Evolutionary conservation across 1,140 invertebrate species (phyloP), one percentile per base, ranked within the genome.

Genomic region (Drosophila yakuba): DNA sequence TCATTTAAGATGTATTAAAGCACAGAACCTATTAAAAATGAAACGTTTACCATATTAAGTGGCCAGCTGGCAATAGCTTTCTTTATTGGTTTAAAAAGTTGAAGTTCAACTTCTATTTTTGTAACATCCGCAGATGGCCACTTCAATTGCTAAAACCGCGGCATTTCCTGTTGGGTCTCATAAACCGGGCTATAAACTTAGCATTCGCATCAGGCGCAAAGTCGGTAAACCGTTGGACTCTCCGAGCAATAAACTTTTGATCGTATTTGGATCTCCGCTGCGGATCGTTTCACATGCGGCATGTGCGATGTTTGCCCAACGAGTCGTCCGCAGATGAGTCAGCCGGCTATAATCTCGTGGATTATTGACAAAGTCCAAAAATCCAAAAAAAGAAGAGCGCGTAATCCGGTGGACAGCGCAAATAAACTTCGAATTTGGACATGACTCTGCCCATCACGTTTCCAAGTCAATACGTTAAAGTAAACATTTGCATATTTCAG

Each of bases 301-400:
- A 84, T 84, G 80, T 84, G 81, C 67, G 50, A 51, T 85, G 80
- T 74, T 85, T 84, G 73, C 55, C 71, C 74, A 85, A 72, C 68
- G 35, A 78, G 67, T 52, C 20, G 44, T 47, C 63, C 63, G 35
- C 25, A 56, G 57, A 66, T 84, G 80, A 84, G 52, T 84, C 80
- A 84, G 66, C 35, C 55, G 45, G 43, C 62, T 36, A 25, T 51
- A 68, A 66, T 66, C 47, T 20, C 20, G 4, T 54, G 61, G 32
- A 59, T 66, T 74, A 55, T 64, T 76, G 55, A 62, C 80, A 77
- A 61, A 80, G 38, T 76, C 73, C 81, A 57, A 76, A 80, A 79
- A 80, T 76, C 73, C 81, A 57, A 76, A 80, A 79, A 80, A 60
- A 67, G 66, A 63, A 32, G 54, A 51, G 51, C 58, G 66, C 81